These are phyloP conservation scores for Suillia variegata DNA, from an alignment of 2,888 invertebrate genomes.

Conservation along the genomic window DNA sequence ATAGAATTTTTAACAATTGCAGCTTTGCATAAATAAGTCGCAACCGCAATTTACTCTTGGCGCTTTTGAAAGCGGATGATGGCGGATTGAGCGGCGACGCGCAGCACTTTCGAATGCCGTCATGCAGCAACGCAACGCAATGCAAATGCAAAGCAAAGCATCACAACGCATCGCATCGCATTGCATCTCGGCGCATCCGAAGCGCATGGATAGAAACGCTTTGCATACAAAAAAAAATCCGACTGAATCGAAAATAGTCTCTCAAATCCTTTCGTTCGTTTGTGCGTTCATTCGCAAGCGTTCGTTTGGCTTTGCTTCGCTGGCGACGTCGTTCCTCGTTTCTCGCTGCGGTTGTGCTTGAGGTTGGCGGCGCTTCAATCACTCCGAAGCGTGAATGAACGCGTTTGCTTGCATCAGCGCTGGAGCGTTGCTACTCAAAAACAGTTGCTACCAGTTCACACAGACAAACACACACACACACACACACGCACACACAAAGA, in stretches of 20 bases:
- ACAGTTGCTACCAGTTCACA: too few relatives aligned
- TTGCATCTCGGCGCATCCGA: neutral
- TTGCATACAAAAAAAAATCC: neutral
- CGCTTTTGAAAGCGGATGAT: too few relatives aligned
- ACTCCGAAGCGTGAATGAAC: too few relatives aligned
- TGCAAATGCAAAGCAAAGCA: slow-evolving; percentile 26
- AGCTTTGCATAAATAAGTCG: slow-evolving; percentile 50
- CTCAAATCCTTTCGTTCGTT: too few relatives aligned
- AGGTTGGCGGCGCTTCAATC: neutral
- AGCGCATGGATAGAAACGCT: neutral
- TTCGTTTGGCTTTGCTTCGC: neutral
- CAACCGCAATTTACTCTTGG: slow-evolving; percentile 11
- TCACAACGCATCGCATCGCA: neutral
- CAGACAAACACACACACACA: too few relatives aligned
- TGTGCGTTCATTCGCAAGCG: too few relatives aligned
- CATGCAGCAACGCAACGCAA: neutral
- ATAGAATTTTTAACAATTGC: slow-evolving; percentile 40
- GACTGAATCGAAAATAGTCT: neutral
- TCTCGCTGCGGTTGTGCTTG: neutral
- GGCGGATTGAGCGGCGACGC: too few relatives aligned
- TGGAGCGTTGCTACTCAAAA: too few relatives aligned
- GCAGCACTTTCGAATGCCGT: slow-evolving; percentile 25
- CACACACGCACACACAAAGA: too few relatives aligned
- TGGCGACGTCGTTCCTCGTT: neutral
- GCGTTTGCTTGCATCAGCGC: neutral